Percentiles rank a stretch among this genome's conserved stretches.
phyloP scores from a whole-genome alignment of 2,797 vertebrate genomes.

The Steatocranus sp. region DNA sequence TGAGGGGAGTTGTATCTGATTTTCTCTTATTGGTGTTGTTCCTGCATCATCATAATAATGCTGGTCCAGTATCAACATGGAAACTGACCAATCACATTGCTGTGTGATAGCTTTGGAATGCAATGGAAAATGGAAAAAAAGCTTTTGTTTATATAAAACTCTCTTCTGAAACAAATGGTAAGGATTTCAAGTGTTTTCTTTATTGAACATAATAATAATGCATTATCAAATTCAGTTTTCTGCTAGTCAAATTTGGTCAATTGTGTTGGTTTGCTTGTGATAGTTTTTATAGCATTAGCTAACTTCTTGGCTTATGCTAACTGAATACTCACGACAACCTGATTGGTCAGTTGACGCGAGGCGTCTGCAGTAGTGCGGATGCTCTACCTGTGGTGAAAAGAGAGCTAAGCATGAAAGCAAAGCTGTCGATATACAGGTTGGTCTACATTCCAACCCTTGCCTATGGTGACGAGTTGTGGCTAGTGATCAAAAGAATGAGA shows the following conservation, averaged over 20 bases:
- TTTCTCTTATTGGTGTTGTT: neutral
- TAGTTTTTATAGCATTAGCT: neutral
- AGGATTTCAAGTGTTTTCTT: neutral
- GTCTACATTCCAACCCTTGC: neutral
- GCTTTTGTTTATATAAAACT: neutral
- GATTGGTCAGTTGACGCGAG: neutral
- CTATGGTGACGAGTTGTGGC: neutral
- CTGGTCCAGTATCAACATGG: neutral
- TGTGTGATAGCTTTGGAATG: neutral
- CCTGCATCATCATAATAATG: neutral
- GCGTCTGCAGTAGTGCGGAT: rapidly evolving
- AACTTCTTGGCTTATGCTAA: neutral
- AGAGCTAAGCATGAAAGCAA: neutral
- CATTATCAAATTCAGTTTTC: neutral
- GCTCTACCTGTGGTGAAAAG: neutral
- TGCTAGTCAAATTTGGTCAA: neutral
- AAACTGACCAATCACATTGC: neutral
- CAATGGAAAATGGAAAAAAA: rapidly evolving
- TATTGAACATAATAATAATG: neutral
- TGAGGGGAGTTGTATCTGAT: neutral
- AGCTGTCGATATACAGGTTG: neutral
- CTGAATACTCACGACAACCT: neutral
- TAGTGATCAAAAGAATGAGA: neutral
- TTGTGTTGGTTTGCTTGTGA: neutral
- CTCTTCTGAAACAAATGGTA: neutral